Percentiles rank a stretch among this genome's conserved stretches.
Conservation (phyloP, 2,888 invertebrate species). For the Acrobasis consociella region DNA sequence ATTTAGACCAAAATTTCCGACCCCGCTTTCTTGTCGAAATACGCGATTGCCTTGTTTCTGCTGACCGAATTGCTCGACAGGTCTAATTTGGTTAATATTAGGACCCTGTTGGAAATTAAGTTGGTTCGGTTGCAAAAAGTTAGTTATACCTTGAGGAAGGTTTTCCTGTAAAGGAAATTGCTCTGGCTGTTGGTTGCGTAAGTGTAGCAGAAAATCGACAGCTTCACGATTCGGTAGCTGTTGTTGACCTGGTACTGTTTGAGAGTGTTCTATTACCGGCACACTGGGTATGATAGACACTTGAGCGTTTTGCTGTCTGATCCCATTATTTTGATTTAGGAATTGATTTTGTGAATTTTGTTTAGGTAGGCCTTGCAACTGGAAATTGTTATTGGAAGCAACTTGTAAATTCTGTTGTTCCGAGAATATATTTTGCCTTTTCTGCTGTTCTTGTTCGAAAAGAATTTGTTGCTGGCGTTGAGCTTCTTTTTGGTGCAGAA, state of each 20-base stretch:
- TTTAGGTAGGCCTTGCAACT: slow-evolving; percentile 50
- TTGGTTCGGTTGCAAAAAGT: slow-evolving; percentile 64
- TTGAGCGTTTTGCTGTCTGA: slow-evolving; percentile 56
- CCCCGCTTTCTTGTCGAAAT: slow-evolving; percentile 81
- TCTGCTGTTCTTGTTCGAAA: slow-evolving; percentile 53
- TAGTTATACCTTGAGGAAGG: slow-evolving; percentile 69
- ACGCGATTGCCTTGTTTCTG: slow-evolving; percentile 69
- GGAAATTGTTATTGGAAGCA: slow-evolving; percentile 61
- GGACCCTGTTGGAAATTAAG: slow-evolving; percentile 60
- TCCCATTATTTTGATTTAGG: slow-evolving; percentile 48
- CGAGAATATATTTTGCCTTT: slow-evolving; percentile 52
- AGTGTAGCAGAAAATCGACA: slow-evolving; percentile 76
- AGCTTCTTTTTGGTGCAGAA: slow-evolving; percentile 76
- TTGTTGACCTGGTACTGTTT: slow-evolving; percentile 72
- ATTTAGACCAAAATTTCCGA: slow-evolving; percentile 86
- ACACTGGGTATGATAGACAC: slow-evolving; percentile 80
- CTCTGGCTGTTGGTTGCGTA: slow-evolving; percentile 69
- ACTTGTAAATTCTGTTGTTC: slow-evolving; percentile 63
- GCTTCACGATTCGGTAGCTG: slow-evolving; percentile 83
- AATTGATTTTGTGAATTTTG: slow-evolving; percentile 56
- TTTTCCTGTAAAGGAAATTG: slow-evolving; percentile 77
- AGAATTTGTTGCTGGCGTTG: slow-evolving; percentile 61
- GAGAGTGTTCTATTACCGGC: slow-evolving; percentile 53
- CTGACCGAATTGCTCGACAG: slow-evolving; percentile 51
- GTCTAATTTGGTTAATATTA: slow-evolving; percentile 60